Percentiles rank a stretch among this genome's conserved stretches.
Evolutionary conservation across 2,888 invertebrate species (phyloP).

Genomic region (Netelia fuscicornis): DNA sequence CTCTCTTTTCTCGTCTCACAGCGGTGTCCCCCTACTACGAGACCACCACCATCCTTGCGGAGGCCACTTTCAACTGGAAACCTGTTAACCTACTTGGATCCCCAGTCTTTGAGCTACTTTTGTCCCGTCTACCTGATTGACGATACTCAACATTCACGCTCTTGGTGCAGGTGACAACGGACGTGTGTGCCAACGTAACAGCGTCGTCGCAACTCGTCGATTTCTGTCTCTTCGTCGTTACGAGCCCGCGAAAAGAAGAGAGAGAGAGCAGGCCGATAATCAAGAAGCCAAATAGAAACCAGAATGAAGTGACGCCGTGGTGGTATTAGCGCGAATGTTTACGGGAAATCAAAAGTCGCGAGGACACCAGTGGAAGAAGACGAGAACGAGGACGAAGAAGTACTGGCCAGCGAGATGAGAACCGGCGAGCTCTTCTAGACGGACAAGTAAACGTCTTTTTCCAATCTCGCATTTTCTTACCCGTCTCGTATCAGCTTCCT

Average conservation of each 20-base stretch:
- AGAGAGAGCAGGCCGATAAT: background rate
- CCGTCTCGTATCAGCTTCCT: background rate
- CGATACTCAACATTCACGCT: slow-evolving; percentile 54
- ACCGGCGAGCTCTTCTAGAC: slow-evolving; percentile 57
- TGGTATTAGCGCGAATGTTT: slow-evolving; percentile 54
- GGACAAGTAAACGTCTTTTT: slow-evolving; percentile 49
- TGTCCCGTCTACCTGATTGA: slow-evolving; percentile 66
- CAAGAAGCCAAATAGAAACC: slow-evolving; percentile 3
- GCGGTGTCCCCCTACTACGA: slow-evolving; percentile 70
- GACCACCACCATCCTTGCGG: slow-evolving; percentile 71
- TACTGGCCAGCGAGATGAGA: slow-evolving; percentile 53
- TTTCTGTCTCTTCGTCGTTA: background rate
- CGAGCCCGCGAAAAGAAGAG: background rate
- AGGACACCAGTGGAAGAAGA: slow-evolving; percentile 48
- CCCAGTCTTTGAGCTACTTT: slow-evolving; percentile 79
- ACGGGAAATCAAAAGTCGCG: slow-evolving; percentile 33
- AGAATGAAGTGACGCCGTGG: slow-evolving; percentile 50
- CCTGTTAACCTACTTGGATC: slow-evolving; percentile 83
- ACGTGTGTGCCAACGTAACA: slow-evolving; percentile 8
- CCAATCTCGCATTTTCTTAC: too few relatives aligned
- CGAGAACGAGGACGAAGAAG: slow-evolving; percentile 43
- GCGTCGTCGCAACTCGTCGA: background rate
- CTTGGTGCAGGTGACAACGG: slow-evolving; percentile 52
- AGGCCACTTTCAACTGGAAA: slow-evolving; percentile 81
- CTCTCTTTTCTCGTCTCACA: slow-evolving; percentile 56